Evolutionary conservation across 1,140 invertebrate genomes (phyloP).

Genomic region (Bombus consobrinus): DNA sequence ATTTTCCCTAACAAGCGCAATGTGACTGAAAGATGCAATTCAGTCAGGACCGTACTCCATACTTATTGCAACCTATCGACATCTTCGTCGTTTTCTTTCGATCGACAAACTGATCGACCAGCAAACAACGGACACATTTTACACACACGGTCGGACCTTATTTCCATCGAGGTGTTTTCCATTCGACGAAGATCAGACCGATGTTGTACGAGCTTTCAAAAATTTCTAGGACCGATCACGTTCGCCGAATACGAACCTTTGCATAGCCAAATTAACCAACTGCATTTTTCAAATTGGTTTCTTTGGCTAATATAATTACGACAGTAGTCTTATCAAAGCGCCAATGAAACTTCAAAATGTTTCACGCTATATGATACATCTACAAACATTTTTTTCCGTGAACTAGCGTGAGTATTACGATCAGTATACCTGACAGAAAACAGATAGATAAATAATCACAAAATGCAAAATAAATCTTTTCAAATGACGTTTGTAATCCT

Average conservation of each 20-base stretch:
- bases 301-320: too few species aligned
- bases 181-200: neutral
- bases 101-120: neutral
- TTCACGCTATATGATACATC: too few species aligned
- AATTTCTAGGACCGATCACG: neutral
- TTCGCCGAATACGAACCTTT: neutral
- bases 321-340: too few species aligned
- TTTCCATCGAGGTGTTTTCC: neutral
- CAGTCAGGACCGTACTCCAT: neutral
- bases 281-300: too few species aligned
- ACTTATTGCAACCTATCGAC: neutral
- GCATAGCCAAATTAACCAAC: neutral
- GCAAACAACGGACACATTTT: neutral
- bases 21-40: conserved; percentile 11
- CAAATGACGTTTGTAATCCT: too few species aligned
- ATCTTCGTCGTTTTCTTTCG: neutral
- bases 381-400: too few species aligned
- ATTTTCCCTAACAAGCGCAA: conserved; percentile 11
- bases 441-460: too few species aligned
- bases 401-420: too few species aligned
- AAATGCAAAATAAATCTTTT: too few species aligned
- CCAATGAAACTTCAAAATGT: too few species aligned
- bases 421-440: too few species aligned
- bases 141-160: too few species aligned
- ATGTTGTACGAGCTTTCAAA: neutral